Percentiles rank a stretch among this genome's conserved stretches.
phyloP scores from a whole-genome alignment of 2,888 invertebrate genomes.

The Leptopilina syphax region DNA sequence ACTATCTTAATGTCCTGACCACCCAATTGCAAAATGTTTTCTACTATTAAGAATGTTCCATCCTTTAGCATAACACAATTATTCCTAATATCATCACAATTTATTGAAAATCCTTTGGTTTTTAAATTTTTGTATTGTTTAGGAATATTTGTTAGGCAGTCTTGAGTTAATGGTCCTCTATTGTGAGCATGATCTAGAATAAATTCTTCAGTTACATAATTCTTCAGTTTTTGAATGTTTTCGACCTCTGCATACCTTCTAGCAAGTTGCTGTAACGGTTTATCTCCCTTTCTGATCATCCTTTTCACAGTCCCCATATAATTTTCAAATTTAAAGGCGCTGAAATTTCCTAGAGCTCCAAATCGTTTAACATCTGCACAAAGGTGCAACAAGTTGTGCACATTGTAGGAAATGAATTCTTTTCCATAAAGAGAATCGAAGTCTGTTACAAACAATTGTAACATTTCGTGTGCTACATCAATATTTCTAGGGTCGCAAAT shows the following conservation, averaged over 20 bases:
- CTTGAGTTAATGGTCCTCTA: constrained; percentile 8
- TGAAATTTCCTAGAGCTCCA: background rate
- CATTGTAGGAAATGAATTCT: too few species aligned
- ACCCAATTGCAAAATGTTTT: background rate
- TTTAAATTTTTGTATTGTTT: constrained; percentile 2
- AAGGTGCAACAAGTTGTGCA: background rate
- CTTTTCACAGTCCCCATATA: background rate
- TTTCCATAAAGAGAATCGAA: too few species aligned
- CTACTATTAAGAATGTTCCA: background rate
- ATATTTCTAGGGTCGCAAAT: too few species aligned
- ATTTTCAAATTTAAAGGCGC: background rate
- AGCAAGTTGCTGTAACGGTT: background rate
- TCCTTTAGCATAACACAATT: background rate
- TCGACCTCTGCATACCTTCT: background rate
- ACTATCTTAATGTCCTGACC: background rate
- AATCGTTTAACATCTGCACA: background rate
- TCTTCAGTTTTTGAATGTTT: background rate
- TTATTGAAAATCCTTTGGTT: background rate
- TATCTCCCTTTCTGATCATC: background rate
- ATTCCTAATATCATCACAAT: background rate
- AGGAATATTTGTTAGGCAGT: background rate
- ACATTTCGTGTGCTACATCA: too few species aligned
- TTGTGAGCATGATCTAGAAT: background rate
- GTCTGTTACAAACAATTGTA: too few species aligned
- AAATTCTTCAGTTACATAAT: background rate